phyloP scores from a whole-genome alignment of 2,113 vertebrate genomes.

The Diphyllodes magnificus region DNA sequence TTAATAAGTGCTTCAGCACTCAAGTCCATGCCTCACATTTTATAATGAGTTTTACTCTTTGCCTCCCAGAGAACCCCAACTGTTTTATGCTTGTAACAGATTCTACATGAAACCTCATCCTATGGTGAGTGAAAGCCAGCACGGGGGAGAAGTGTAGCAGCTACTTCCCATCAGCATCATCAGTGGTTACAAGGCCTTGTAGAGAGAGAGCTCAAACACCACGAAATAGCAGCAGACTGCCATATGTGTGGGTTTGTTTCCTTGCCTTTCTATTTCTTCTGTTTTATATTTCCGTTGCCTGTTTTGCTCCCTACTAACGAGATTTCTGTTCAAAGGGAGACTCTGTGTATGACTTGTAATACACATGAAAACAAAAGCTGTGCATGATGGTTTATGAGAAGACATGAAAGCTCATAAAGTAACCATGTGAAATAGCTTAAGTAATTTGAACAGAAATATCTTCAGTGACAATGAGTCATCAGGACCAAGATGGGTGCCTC shows the following conservation, averaged over 20 bases:
- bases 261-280: background rate
- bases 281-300: background rate
- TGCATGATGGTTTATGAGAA: background rate
- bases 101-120: background rate
- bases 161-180: background rate
- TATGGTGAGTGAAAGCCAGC: background rate
- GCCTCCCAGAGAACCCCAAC: background rate
- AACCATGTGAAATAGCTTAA: background rate
- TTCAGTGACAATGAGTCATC: background rate
- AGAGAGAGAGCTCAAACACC: background rate
- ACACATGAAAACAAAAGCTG: background rate
- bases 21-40: constrained; percentile 23
- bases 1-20: constrained; percentile 46
- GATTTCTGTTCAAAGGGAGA: background rate
- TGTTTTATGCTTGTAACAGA: background rate
- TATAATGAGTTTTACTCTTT: constrained; percentile 32
- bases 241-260: background rate
- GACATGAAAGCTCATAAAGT: background rate
- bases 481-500: background rate
- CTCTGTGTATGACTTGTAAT: background rate
- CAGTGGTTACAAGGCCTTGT: background rate
- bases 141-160: background rate
- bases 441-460: background rate
- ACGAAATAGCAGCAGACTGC: background rate
- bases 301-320: background rate